Conservation (phyloP, 2,113 vertebrate species). For the Hemiscyllium ocellatum region DNA sequence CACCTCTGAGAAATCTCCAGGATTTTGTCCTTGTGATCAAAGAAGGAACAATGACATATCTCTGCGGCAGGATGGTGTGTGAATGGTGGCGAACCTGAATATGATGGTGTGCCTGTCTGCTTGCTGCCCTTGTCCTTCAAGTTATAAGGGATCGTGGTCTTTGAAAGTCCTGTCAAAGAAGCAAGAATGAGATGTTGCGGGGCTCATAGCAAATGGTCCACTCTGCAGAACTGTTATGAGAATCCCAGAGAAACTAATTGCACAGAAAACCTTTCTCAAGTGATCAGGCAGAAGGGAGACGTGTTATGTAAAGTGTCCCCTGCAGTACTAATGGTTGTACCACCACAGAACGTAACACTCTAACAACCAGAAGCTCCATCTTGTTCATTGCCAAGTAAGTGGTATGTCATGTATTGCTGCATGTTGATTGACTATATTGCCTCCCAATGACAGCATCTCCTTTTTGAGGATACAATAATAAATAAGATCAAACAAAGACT, state of each 20-base stretch:
- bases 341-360: neutral
- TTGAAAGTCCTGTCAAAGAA: too few relatives aligned
- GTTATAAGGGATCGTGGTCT: too few relatives aligned
- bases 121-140: too few relatives aligned
- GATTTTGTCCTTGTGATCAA: too few relatives aligned
- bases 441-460: neutral
- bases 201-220: too few relatives aligned
- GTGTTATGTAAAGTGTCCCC: neutral
- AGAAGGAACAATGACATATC: too few relatives aligned
- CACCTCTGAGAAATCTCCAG: too few relatives aligned
- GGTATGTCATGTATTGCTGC: neutral
- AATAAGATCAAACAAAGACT: neutral
- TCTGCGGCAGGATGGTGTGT: too few relatives aligned
- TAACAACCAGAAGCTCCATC: neutral
- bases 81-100: too few relatives aligned
- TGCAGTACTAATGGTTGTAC: neutral
- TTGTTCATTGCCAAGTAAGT: neutral
- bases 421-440: neutral
- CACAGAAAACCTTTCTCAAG: neutral
- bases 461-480: neutral
- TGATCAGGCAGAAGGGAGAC: neutral
- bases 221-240: neutral
- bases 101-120: too few relatives aligned
- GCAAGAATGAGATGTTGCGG: too few relatives aligned
- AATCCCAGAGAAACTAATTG: neutral